A percentile compares a stretch with the other conserved stretches of the same genome.
These are phyloP conservation scores for Albula glossodonta DNA, from an alignment of 2,113 vertebrate genomes.

Conservation along the genomic window DNA sequence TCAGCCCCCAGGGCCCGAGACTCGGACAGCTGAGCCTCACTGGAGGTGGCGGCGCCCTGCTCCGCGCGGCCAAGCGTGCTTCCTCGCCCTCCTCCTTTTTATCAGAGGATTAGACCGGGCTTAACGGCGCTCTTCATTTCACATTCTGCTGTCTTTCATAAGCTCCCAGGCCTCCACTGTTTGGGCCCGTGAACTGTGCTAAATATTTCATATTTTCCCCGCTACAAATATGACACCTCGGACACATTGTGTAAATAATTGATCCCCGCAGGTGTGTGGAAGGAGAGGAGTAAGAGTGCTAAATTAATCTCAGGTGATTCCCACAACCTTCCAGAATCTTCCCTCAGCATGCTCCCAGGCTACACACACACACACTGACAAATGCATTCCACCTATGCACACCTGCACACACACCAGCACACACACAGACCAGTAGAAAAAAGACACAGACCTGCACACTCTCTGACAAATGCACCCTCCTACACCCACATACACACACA, in stretches of 20 bases:
- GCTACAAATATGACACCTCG: conserved; percentile 61
- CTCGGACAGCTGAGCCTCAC: too few species aligned
- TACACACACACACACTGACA: neutral
- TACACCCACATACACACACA: neutral
- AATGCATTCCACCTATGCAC: too few species aligned
- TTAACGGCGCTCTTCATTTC: conserved; percentile 47
- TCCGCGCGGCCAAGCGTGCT: neutral
- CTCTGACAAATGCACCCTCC: too few species aligned
- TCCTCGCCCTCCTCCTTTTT: conserved; percentile 43
- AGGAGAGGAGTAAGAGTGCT: conserved; percentile 30
- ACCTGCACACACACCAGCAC: neutral
- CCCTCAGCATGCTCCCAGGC: conserved; percentile 4
- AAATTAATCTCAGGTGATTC: conserved; percentile 61
- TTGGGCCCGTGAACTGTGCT: conserved; percentile 64
- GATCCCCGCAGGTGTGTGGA: conserved; percentile 55
- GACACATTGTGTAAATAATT: conserved; percentile 69
- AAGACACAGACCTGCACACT: neutral
- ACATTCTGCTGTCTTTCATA: conserved; percentile 56
- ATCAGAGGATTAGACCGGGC: conserved; percentile 27
- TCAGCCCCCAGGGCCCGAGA: neutral
- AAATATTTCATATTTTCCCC: conserved; percentile 69
- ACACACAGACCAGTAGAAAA: neutral
- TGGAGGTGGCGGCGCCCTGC: too few species aligned
- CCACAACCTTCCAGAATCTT: conserved; percentile 39
- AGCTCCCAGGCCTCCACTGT: conserved; percentile 47